Percentiles rank a stretch among this genome's conserved stretches.
phyloP scores from a whole-genome alignment of 2,113 vertebrate species.

The Hypanus sabinus region DNA sequence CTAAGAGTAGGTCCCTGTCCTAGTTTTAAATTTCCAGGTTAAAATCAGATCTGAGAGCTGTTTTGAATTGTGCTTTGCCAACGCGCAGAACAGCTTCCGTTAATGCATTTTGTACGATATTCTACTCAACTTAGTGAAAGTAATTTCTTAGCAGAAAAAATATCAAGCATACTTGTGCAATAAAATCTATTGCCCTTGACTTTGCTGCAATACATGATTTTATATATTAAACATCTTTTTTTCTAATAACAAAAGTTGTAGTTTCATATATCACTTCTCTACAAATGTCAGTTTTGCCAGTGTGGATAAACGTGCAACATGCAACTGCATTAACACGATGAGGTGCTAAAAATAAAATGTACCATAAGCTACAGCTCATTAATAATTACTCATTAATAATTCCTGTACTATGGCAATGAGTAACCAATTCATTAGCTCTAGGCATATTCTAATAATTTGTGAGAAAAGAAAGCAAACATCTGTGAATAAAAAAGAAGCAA shows the following conservation, averaged over 20 bases:
- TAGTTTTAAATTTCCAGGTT: not conserved
- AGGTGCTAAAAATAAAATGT: not conserved
- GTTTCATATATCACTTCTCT: not conserved
- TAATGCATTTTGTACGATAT: not conserved
- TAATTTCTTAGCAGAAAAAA: not conserved
- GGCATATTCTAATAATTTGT: not conserved
- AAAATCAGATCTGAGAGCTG: not conserved
- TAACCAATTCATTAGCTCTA: not conserved
- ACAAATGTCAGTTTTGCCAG: not conserved
- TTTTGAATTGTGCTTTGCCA: not conserved
- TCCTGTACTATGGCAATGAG: not conserved
- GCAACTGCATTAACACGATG: not conserved
- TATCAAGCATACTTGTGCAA: not conserved
- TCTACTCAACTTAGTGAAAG: not conserved
- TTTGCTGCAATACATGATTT: not conserved
- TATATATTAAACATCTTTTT: not conserved
- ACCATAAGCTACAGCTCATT: not conserved
- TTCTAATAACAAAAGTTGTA: not conserved
- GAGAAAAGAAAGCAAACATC: not conserved
- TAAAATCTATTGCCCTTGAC: not conserved
- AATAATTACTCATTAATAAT: constrained; percentile 6
- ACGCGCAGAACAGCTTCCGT: not conserved
- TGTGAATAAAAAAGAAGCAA: not conserved
- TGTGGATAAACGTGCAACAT: not conserved
- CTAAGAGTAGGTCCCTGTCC: not conserved